Percentiles rank a stretch among this genome's conserved stretches.
Conservation (phyloP, 1,140 invertebrate genomes). For the Drosophila albomicans region DNA sequence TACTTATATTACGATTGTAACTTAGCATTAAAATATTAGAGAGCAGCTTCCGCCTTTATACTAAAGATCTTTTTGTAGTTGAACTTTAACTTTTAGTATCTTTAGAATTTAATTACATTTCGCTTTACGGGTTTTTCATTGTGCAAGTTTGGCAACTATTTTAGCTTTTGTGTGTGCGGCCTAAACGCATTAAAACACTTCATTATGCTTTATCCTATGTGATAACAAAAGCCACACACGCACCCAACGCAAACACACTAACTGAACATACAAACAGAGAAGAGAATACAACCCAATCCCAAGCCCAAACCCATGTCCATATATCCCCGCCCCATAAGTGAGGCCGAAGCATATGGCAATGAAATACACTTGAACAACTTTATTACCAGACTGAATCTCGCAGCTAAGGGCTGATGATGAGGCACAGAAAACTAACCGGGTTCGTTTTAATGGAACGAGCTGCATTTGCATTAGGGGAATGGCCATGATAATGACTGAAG, state of each 20-base stretch:
- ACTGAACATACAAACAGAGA: background rate
- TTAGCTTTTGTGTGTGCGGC: slow-evolving; percentile 54
- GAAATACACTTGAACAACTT: slow-evolving; percentile 78
- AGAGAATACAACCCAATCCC: slow-evolving; percentile 21
- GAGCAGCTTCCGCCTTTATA: too few species aligned
- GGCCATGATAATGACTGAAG: background rate
- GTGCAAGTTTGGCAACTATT: slow-evolving; percentile 39
- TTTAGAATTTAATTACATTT: slow-evolving; percentile 72
- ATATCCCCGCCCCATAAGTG: background rate
- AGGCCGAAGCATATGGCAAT: slow-evolving; percentile 65
- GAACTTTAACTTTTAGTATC: slow-evolving; percentile 6
- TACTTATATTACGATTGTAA: too few species aligned
- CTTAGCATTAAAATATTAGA: too few species aligned
- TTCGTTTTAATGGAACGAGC: slow-evolving; percentile 64
- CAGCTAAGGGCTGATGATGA: slow-evolving; percentile 46
- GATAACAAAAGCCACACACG: slow-evolving; percentile 78
- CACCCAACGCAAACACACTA: slow-evolving; percentile 14
- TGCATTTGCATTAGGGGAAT: slow-evolving; percentile 57
- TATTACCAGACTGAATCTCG: slow-evolving; percentile 58
- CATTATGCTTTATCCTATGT: slow-evolving; percentile 79
- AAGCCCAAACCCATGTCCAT: slow-evolving; percentile 25
- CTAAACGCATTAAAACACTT: slow-evolving; percentile 84
- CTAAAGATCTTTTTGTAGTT: background rate
- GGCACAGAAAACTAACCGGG: slow-evolving; percentile 50
- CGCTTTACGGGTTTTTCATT: slow-evolving; percentile 38